Evolutionary conservation across 2,888 invertebrate genomes (phyloP).

Genomic region (Harpalus rubripes): DNA sequence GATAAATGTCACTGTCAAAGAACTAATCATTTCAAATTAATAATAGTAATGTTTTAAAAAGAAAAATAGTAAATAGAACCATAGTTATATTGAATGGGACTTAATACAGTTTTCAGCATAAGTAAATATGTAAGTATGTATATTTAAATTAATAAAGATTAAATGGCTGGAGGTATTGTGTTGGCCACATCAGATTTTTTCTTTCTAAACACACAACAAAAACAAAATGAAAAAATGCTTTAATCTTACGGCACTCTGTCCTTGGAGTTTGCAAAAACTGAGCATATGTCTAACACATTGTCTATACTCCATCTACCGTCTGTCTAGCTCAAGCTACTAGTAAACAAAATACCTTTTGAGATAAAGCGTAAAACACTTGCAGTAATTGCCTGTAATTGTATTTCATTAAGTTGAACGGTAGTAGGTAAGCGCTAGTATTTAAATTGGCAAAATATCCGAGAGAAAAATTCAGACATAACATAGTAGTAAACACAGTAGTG

Average conservation of each 20-base stretch:
- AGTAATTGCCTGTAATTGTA: neutral
- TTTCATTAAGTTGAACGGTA: neutral
- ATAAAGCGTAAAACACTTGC: neutral
- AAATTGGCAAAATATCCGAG: neutral
- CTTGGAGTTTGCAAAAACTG: neutral
- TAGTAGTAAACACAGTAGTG: conserved; percentile 2
- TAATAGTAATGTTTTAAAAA: no score
- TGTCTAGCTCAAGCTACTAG: neutral
- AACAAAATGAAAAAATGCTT: neutral
- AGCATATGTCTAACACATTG: conserved; percentile 5
- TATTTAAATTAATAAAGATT: no score
- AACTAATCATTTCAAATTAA: no score
- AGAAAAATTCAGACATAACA: conserved; percentile 3
- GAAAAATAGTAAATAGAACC: no score
- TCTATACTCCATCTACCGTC: conserved; percentile 1
- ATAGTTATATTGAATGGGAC: no score
- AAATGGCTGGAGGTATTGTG: no score
- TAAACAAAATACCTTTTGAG: neutral
- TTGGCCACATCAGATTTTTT: neutral
- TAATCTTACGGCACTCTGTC: neutral
- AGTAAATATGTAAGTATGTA: no score
- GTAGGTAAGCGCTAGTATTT: neutral
- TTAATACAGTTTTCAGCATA: no score
- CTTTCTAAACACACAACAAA: neutral
- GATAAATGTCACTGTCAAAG: no score